Conservation (phyloP, 2,888 invertebrate genomes). For the Amblyteles armatorius region DNA sequence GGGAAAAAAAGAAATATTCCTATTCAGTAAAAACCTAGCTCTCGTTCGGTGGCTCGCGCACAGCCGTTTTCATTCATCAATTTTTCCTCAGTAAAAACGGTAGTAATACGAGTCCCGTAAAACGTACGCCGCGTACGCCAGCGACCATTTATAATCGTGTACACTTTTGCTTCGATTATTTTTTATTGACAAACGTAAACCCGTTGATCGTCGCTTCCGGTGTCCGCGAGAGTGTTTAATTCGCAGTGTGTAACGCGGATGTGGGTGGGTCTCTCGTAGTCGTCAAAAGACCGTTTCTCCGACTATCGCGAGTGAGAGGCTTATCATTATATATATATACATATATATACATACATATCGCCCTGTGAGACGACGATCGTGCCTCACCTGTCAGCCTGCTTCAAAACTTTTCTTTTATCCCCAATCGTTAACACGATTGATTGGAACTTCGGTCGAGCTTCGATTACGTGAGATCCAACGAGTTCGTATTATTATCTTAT, state of each 20-base stretch:
- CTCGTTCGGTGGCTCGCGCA: neutral
- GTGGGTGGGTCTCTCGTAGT: slow-evolving; percentile 63
- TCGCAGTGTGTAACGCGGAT: slow-evolving; percentile 46
- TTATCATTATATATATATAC: slow-evolving; percentile 13
- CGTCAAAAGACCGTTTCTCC: slow-evolving; percentile 7
- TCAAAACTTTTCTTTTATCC: slow-evolving; percentile 22
- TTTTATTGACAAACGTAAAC: slow-evolving; percentile 11
- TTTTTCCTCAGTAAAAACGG: slow-evolving; percentile 39
- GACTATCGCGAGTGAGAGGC: neutral
- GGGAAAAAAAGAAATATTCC: neutral
- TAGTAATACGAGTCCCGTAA: slow-evolving; percentile 54
- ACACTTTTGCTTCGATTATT: slow-evolving; percentile 4
- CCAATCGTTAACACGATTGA: slow-evolving; percentile 50
- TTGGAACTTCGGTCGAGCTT: slow-evolving; percentile 46
- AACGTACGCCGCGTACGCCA: slow-evolving; percentile 20
- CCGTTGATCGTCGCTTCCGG: neutral
- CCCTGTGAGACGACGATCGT: slow-evolving; percentile 48
- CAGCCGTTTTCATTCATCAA: slow-evolving; percentile 46
- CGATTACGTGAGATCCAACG: slow-evolving; percentile 39
- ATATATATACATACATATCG: slow-evolving; percentile 13
- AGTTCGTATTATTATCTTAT: slow-evolving; percentile 6
- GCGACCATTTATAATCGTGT: slow-evolving; percentile 23
- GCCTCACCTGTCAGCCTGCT: slow-evolving; percentile 57
- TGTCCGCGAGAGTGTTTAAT: slow-evolving; percentile 16
- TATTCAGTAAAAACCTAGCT: neutral